Conservation (phyloP, 2,888 invertebrate genomes). For the Eristalis tenax region DNA sequence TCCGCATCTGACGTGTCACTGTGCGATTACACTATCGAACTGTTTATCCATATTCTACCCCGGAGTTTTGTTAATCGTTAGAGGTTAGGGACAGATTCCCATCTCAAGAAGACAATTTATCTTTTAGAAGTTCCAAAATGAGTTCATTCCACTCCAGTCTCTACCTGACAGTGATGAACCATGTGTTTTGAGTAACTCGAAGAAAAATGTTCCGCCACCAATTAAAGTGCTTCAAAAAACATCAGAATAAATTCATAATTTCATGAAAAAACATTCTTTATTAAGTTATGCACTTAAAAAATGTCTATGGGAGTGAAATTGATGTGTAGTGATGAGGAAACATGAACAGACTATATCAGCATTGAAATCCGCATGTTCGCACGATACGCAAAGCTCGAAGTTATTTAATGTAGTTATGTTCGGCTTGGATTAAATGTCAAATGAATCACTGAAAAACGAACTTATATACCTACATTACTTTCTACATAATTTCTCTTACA, state of each 20-base stretch:
- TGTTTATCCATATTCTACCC: neutral
- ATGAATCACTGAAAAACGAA: too few relatives aligned
- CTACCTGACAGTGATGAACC: neutral
- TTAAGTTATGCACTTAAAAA: neutral
- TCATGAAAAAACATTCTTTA: too few relatives aligned
- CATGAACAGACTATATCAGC: neutral
- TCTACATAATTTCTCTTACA: neutral
- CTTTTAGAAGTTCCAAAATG: neutral
- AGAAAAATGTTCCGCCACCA: neutral
- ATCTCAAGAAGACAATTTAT: neutral
- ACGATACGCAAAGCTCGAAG: neutral
- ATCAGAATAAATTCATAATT: too few relatives aligned
- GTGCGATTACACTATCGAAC: neutral
- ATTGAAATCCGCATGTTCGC: neutral
- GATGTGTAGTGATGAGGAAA: neutral
- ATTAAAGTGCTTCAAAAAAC: neutral
- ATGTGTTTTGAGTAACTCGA: neutral
- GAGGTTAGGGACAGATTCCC: neutral
- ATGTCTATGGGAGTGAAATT: neutral
- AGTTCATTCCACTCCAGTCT: neutral
- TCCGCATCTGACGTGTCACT: neutral
- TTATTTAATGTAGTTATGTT: neutral
- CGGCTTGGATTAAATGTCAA: neutral
- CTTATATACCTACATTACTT: too few relatives aligned
- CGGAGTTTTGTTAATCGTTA: neutral